Percentiles rank a stretch among this genome's conserved stretches.
These are phyloP conservation scores for Rhagoletis pomonella DNA, from an alignment of 1,140 invertebrate species.

Conservation along the genomic window DNA sequence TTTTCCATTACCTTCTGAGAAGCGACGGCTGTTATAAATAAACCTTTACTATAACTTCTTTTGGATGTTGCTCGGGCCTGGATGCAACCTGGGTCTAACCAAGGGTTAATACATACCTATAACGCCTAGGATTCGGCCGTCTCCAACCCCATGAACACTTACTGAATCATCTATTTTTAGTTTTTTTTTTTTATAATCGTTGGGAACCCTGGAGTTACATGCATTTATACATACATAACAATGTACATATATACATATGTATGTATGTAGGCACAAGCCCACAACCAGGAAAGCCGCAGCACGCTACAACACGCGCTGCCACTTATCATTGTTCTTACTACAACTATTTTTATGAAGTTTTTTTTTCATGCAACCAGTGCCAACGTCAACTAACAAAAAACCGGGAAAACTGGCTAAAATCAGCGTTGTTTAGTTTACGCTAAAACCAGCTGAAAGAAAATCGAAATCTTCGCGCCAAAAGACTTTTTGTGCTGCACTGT, in stretches of 20 bases:
- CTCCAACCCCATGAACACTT: too few relatives aligned
- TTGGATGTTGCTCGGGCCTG: too few relatives aligned
- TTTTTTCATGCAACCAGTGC: background rate
- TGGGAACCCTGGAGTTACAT: background rate
- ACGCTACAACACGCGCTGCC: constrained; percentile 9
- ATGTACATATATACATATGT: too few relatives aligned
- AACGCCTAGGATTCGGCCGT: too few relatives aligned
- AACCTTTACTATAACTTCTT: too few relatives aligned
- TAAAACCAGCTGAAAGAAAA: constrained; percentile 46
- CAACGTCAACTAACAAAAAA: background rate
- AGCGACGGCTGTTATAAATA: too few relatives aligned
- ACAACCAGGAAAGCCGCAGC: background rate
- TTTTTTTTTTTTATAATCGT: too few relatives aligned
- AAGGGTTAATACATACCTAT: too few relatives aligned
- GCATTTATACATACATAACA: too few relatives aligned
- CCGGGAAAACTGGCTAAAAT: constrained; percentile 48
- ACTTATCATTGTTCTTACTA: constrained; percentile 20
- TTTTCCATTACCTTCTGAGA: too few relatives aligned
- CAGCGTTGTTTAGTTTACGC: background rate
- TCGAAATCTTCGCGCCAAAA: constrained; percentile 50
- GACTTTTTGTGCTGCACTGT: constrained; percentile 52
- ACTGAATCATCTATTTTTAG: too few relatives aligned
- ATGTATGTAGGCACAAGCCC: background rate
- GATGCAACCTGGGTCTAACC: too few relatives aligned
- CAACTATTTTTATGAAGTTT: background rate